Conservation (phyloP, 2,797 vertebrate species). For the Monodelphis domestica region DNA sequence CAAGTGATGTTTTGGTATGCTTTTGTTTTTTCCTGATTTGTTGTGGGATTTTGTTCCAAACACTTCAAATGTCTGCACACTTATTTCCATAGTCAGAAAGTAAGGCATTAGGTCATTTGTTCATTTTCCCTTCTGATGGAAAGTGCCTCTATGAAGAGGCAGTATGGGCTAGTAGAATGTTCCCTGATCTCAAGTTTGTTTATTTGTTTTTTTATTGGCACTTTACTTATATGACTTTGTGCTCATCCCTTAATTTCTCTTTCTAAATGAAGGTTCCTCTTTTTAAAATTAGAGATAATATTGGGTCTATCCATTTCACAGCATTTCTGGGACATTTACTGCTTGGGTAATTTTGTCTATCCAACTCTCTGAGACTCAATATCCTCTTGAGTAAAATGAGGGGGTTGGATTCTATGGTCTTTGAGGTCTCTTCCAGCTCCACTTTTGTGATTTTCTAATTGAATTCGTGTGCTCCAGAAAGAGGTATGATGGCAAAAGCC, state of each 20-base stretch:
- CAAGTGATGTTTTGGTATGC: neutral
- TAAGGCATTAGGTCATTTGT: neutral
- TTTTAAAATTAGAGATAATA: neutral
- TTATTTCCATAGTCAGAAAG: slow-evolving; percentile 37
- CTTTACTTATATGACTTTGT: neutral
- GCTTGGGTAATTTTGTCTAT: neutral
- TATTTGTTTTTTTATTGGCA: neutral
- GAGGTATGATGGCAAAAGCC: neutral
- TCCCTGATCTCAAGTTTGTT: too few relatives aligned
- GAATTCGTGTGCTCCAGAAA: neutral
- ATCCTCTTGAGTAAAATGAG: neutral
- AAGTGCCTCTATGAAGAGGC: neutral
- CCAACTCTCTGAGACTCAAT: neutral
- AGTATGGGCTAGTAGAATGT: neutral
- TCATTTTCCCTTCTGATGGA: neutral
- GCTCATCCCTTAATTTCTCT: neutral
- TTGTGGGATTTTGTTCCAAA: slow-evolving; percentile 48
- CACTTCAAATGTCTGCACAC: slow-evolving; percentile 30
- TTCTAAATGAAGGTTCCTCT: neutral
- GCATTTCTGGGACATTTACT: neutral
- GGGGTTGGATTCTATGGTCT: neutral
- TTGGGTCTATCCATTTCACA: neutral
- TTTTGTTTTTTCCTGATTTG: slow-evolving; percentile 3
- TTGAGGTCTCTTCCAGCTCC: neutral
- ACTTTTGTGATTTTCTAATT: neutral